Conservation (phyloP, 1,140 invertebrate genomes). For the Parapsyche elsis region DNA sequence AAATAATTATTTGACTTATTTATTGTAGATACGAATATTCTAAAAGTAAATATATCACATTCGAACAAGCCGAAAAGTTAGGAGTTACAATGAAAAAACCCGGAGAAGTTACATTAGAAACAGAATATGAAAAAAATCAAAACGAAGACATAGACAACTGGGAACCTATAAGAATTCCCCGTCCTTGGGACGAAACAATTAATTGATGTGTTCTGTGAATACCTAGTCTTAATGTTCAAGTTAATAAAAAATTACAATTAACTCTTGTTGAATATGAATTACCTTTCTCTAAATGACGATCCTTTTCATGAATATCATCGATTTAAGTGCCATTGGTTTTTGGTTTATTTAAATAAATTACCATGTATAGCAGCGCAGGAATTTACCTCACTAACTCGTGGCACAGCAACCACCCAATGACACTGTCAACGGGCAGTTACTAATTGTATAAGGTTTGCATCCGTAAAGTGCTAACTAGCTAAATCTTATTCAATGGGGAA, state of each 20-base stretch:
- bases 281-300: too few species aligned
- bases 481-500: neutral
- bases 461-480: too few species aligned
- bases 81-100: constrained; percentile 75
- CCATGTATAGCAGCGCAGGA: too few species aligned
- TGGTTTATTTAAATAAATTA: too few species aligned
- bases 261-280: too few species aligned
- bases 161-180: constrained; percentile 81
- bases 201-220: neutral
- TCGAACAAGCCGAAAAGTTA: constrained; percentile 72
- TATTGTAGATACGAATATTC: constrained; percentile 75
- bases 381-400: too few species aligned
- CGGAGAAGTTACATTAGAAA: constrained; percentile 76
- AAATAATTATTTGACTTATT: constrained; percentile 11
- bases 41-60: constrained; percentile 69
- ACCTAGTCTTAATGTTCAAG: neutral
- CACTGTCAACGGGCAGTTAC: too few species aligned
- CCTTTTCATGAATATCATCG: too few species aligned
- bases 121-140: constrained; percentile 78
- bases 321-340: too few species aligned
- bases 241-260: neutral
- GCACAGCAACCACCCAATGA: too few species aligned
- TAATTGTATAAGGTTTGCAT: too few species aligned
- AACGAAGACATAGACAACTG: constrained; percentile 80
- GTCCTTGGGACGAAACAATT: constrained; percentile 79